phyloP scores from a whole-genome alignment of 30 jellyfish, hydroid and myxozoan species.

The Cassiopea andromeda region DNA sequence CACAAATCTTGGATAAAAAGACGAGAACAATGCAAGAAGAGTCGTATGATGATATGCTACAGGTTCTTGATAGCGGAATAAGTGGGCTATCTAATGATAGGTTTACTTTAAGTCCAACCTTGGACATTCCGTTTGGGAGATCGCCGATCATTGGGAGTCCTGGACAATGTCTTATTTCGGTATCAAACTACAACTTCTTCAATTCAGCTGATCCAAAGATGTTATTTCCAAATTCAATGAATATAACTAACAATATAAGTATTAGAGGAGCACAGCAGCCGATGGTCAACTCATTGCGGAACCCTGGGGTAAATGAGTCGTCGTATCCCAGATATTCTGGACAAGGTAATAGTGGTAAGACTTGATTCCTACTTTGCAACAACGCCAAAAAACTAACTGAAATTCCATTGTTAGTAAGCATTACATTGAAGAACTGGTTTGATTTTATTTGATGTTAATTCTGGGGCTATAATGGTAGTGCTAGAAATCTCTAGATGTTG shows the following conservation, averaged over 20 bases:
- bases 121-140: not conserved
- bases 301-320: not conserved
- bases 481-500: too few relatives aligned
- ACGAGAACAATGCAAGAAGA: conserved; percentile 9
- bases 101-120: not conserved
- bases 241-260: not conserved
- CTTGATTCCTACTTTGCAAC: not conserved
- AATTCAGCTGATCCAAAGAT: conserved; percentile 23
- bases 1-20: not conserved
- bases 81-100: conserved; percentile 4
- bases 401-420: too few relatives aligned
- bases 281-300: not conserved
- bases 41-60: conserved; percentile 8
- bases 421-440: too few relatives aligned
- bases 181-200: conserved; percentile 46
- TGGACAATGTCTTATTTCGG: conserved; percentile 48
- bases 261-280: conserved; percentile 1
- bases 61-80: conserved; percentile 26
- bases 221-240: conserved; percentile 20
- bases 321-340: not conserved
- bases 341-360: not conserved
- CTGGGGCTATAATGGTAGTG: too few relatives aligned
- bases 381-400: too few relatives aligned
- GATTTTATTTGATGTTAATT: too few relatives aligned
- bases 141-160: conserved; percentile 29